Conservation (phyloP, 2,888 invertebrate genomes). For the Plebejus argus region DNA sequence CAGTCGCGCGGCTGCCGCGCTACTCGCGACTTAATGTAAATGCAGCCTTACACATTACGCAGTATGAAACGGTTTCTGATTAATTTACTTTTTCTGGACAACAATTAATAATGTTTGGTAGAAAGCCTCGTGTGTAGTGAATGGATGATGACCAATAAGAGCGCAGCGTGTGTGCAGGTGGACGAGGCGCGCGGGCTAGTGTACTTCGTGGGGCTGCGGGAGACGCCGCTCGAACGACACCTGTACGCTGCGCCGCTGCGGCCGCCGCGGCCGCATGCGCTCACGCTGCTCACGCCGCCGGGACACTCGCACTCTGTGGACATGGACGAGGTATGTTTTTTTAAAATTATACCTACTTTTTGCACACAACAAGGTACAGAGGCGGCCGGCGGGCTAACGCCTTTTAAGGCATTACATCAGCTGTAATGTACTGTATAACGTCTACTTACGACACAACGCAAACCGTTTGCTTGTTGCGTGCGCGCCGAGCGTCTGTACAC, state of each 20-base stretch:
- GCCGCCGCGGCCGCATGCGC: conserved; percentile 79
- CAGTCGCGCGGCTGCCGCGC: too few relatives aligned
- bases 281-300: background rate
- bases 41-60: too few relatives aligned
- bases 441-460: too few relatives aligned
- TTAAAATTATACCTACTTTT: too few relatives aligned
- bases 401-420: too few relatives aligned
- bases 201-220: conserved; percentile 94
- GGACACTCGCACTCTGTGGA: conserved; percentile 93
- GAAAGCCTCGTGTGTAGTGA: background rate
- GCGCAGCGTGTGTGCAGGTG: conserved; percentile 62
- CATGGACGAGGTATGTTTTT: conserved; percentile 84
- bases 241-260: conserved; percentile 92
- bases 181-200: conserved; percentile 89
- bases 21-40: too few relatives aligned
- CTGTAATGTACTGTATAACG: too few relatives aligned
- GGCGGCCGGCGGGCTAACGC: too few relatives aligned
- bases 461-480: too few relatives aligned
- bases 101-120: background rate
- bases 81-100: background rate
- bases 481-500: too few relatives aligned
- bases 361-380: too few relatives aligned
- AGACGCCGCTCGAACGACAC: conserved; percentile 95
- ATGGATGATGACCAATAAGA: conserved; percentile 7
- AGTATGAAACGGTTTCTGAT: too few relatives aligned